Evolutionary conservation across 2,797 vertebrate species (phyloP).

Genomic region (Cygnus olor): DNA sequence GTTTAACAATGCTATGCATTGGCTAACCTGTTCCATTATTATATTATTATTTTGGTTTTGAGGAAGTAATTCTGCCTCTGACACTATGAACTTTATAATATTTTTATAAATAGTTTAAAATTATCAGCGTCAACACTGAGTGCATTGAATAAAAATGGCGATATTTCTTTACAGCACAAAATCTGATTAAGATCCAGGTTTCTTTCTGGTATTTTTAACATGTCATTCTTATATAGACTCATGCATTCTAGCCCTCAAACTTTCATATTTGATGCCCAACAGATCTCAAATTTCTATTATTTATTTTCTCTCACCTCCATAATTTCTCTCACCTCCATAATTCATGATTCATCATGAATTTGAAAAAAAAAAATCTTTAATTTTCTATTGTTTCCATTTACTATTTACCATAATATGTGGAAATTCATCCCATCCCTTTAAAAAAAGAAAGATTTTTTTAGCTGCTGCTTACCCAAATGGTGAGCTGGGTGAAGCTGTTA

Average conservation of each 20-base stretch:
- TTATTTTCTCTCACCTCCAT: not conserved
- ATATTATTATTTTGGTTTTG: not conserved
- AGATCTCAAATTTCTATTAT: not conserved
- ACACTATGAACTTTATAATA: not conserved
- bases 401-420: not conserved
- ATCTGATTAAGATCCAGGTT: not conserved
- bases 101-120: not conserved
- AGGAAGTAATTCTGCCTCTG: not conserved
- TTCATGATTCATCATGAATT: not conserved
- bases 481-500: not conserved
- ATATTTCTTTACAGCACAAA: not conserved
- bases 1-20: not conserved
- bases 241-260: not conserved
- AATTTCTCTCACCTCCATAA: not conserved
- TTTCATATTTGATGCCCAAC: not conserved
- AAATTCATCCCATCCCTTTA: not conserved
- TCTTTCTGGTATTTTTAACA: not conserved
- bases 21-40: not conserved
- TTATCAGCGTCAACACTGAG: not conserved
- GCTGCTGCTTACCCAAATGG: not conserved
- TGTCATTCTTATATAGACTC: not conserved
- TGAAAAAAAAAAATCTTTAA: not conserved
- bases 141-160: not conserved
- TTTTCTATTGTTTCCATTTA: not conserved
- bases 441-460: not conserved